These are phyloP conservation scores for Tachina lurida DNA, from an alignment of 2,888 invertebrate genomes.

Conservation along the genomic window DNA sequence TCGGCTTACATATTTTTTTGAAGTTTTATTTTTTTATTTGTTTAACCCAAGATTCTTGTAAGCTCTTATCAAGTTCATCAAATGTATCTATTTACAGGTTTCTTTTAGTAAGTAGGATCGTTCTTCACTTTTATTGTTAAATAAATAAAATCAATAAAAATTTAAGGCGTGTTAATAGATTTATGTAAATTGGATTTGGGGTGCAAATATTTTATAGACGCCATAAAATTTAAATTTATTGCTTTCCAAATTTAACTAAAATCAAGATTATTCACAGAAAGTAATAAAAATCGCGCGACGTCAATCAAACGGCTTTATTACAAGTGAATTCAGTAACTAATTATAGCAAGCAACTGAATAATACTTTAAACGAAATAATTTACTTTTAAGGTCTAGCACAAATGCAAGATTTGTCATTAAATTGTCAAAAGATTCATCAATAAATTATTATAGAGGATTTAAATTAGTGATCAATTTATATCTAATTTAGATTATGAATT, in stretches of 20 bases:
- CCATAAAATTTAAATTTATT: not conserved
- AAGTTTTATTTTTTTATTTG: not conserved
- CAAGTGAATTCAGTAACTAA: no score
- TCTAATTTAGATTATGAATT: no score
- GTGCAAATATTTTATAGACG: constrained; percentile 4
- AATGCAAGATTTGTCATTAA: no score
- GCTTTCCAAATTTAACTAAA: not conserved
- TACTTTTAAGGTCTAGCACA: no score
- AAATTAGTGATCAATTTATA: no score
- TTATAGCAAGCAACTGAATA: no score
- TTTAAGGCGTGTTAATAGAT: constrained; percentile 29
- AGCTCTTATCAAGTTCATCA: not conserved
- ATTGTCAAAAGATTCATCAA: no score
- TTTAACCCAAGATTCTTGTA: not conserved
- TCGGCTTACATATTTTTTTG: no score
- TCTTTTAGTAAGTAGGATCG: not conserved
- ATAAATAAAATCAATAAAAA: not conserved
- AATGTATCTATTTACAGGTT: not conserved
- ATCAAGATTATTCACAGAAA: not conserved
- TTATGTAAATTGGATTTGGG: not conserved
- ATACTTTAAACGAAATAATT: no score
- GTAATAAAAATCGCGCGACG: not conserved
- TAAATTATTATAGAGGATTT: no score
- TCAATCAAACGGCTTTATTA: no score
- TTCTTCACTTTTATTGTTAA: constrained; percentile 4